Conservation (phyloP, 2,113 vertebrate genomes). For the Cygnus buccinator region DNA sequence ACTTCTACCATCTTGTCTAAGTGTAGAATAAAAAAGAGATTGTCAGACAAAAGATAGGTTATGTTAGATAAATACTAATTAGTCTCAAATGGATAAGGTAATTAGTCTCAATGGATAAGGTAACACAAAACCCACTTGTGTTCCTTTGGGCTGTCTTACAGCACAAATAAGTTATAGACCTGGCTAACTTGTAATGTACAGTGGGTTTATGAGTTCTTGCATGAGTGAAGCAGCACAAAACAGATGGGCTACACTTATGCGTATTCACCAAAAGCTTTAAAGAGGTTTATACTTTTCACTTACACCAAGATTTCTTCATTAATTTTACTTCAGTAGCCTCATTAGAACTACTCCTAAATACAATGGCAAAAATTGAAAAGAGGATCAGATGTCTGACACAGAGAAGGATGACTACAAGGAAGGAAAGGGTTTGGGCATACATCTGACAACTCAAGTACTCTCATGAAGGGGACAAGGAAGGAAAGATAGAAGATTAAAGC, state of each 20-base stretch:
- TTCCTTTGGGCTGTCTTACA: neutral
- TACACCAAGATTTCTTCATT: neutral
- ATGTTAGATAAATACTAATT: neutral
- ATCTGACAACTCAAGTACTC: neutral
- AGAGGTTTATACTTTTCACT: neutral
- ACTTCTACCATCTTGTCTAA: neutral
- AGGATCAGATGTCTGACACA: neutral
- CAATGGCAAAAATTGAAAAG: neutral
- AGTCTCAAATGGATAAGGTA: neutral
- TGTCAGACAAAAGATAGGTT: neutral
- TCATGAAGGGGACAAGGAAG: neutral
- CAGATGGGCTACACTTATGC: neutral
- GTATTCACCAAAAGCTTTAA: neutral
- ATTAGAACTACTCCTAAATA: neutral
- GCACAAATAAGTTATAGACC: neutral
- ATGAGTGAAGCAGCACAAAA: neutral
- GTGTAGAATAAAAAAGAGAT: neutral
- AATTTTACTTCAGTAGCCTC: neutral
- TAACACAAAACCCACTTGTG: neutral
- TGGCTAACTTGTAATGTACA: neutral
- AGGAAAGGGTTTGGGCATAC: neutral
- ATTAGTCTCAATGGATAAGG: no score
- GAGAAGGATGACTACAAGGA: neutral
- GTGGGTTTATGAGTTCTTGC: neutral
- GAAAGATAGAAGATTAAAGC: neutral